Base-by-base conservation (phyloP, 2,888 invertebrate species). In the Dastarcus helophoroides region DNA sequence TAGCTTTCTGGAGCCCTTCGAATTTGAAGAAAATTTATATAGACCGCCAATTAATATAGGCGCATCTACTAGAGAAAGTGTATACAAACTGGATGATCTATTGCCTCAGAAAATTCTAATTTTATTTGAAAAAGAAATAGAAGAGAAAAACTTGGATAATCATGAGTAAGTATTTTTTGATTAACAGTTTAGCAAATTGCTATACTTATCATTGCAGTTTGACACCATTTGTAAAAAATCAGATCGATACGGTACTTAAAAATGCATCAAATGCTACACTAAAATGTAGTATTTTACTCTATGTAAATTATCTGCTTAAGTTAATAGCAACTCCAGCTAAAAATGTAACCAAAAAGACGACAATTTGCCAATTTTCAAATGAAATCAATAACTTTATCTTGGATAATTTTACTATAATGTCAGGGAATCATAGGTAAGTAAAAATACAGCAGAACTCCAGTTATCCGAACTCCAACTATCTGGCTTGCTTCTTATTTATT, bases 31-130 rank as follows among this genome's bases (percentile, higher is more conserved):
- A 14, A 49, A 42, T 29, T 57, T 59, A 17, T 71, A 71, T 36
- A 54, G 65, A 41, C 71, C 71, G 2, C 54, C 60, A 0, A 69
- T 72, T 6, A 60, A 73, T 38, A 52, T 68, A 40, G 48, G 60
- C 3, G 71, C 72, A 0, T 48, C 48, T 2, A 56, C 42, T 23
- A 52, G 61, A 1, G 62, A 64, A 32, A 55, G 67, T 16, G 64
- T 73, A 0, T 73, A 71, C 32, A 51, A 61, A 29, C 38, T 69
- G 7, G 41, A 64, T 13, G 51, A 58, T 14, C 60, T 72, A 9
- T 46, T 72, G 22, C 62, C 63, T 0, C 42, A 53, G 3, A 56
- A 63, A 0, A 55, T 68, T 14, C 57, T 56, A 21, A 57, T 65
- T 29, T 37, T 46, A n/a, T 33, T 56, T 14, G 38, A 46, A 35